Evolutionary conservation across 2,888 invertebrate species (phyloP), one percentile per base, ranked within the genome.

Genomic region (Aethes cnicana): DNA sequence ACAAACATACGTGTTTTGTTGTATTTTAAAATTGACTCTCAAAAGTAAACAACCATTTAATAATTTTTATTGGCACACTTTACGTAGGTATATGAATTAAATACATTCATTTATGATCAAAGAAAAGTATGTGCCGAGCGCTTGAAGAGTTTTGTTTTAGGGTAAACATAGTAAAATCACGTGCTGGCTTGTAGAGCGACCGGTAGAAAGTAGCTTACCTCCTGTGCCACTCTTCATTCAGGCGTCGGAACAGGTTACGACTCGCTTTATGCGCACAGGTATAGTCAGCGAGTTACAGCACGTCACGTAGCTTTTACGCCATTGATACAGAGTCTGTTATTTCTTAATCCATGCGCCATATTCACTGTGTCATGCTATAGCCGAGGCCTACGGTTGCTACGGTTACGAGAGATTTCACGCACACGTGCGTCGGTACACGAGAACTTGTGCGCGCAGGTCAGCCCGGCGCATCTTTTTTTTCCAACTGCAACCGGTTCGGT

Each of bases 141-240:
- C n/a, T n/a, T n/a, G n/a, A n/a, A n/a, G n/a, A n/a, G n/a, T n/a
- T n/a, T n/a, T n/a, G n/a, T n/a, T n/a, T n/a, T n/a, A n/a, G n/a
- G n/a, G 69, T 74, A 73, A 75, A 72, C 71, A 70, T 68, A 66
- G 59, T 63, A 65, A 63, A 58, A 64, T 77, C 74, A 77, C 77
- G 74, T 79, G 77, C 69, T n/a, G 30, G 20, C 23, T 57, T 53
- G 59, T 62, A 61, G 69, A 63, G 56, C 68, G 69, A 72, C 77
- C 72, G 76, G 81, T 88, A 88, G 88, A 88, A 88, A 88, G 87
- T 86, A 84, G 85, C 81, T 80, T 81, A 81, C 84, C 83, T 84
- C 83, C 77, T 82, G 78, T 71, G 77, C 83, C 77, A 81, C 81
- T 86, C 85, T 86, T 85, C 85, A 88, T 87, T 87, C 83, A 88